phyloP scores from a whole-genome alignment of 2,113 vertebrate species.

The Pedetes capensis region DNA sequence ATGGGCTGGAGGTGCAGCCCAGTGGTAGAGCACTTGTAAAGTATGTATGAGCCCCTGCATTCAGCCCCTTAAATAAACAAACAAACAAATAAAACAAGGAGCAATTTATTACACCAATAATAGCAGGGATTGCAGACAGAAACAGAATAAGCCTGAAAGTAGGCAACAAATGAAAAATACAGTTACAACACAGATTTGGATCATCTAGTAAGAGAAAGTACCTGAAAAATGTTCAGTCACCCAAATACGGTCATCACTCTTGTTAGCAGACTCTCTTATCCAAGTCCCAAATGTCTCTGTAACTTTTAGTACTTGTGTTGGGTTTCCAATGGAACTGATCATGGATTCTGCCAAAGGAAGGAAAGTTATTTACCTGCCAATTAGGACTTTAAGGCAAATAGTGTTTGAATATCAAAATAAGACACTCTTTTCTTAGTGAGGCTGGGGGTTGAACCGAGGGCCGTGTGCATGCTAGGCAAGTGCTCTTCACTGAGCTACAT shows the following conservation, averaged over 20 bases:
- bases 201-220: constrained; percentile 54
- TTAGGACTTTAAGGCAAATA: neutral
- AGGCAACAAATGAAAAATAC: neutral
- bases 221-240: constrained; percentile 95
- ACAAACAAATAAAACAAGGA: neutral
- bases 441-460: neutral
- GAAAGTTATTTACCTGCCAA: neutral
- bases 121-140: neutral
- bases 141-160: neutral
- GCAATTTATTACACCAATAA: neutral
- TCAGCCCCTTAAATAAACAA: too few species aligned
- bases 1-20: too few species aligned
- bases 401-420: neutral
- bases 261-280: constrained; percentile 90
- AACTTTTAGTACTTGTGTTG: constrained; percentile 87
- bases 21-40: too few species aligned
- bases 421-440: neutral
- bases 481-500: neutral
- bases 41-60: too few species aligned
- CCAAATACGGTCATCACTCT: constrained; percentile 91
- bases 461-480: neutral
- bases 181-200: neutral
- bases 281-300: constrained; percentile 92
- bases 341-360: constrained; percentile 83
- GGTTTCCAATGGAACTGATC: constrained; percentile 89